A percentile compares a stretch with the other conserved stretches of the same genome.
phyloP scores from a whole-genome alignment of 2,113 vertebrate genomes.

The Cichladusa arquata region DNA sequence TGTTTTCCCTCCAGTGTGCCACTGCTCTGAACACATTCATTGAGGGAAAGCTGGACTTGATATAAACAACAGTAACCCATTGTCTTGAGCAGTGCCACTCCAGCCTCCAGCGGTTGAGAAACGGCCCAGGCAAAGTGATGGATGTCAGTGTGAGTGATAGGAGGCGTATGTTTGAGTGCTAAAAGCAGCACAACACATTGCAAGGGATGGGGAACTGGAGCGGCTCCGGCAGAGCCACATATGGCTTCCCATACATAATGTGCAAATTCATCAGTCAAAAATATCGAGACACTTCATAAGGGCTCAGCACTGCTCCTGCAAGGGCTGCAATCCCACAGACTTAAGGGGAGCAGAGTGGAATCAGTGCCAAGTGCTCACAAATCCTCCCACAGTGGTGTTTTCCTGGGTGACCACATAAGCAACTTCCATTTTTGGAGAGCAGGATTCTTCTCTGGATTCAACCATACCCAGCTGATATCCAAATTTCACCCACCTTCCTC shows the following conservation, averaged over 20 bases:
- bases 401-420: neutral
- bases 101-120: neutral
- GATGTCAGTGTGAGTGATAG: slow-evolving; percentile 43
- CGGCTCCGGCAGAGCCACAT: slow-evolving; percentile 21
- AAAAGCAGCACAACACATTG: slow-evolving; percentile 64
- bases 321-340: neutral
- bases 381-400: neutral
- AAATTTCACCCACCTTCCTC: neutral
- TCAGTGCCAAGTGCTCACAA: neutral
- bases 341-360: neutral
- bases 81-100: neutral
- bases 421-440: neutral
- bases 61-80: neutral
- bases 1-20: neutral
- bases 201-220: slow-evolving; percentile 43
- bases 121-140: neutral
- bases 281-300: slow-evolving; percentile 9
- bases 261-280: slow-evolving; percentile 56
- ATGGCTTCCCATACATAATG: slow-evolving; percentile 56
- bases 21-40: neutral
- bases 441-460: neutral
- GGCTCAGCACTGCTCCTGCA: neutral
- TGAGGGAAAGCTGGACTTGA: neutral
- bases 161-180: slow-evolving; percentile 54
- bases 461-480: neutral